Evolutionary conservation across 2,113 vertebrate species (phyloP), one percentile per base, ranked within the genome.

Genomic region (Galeopterus variegatus): DNA sequence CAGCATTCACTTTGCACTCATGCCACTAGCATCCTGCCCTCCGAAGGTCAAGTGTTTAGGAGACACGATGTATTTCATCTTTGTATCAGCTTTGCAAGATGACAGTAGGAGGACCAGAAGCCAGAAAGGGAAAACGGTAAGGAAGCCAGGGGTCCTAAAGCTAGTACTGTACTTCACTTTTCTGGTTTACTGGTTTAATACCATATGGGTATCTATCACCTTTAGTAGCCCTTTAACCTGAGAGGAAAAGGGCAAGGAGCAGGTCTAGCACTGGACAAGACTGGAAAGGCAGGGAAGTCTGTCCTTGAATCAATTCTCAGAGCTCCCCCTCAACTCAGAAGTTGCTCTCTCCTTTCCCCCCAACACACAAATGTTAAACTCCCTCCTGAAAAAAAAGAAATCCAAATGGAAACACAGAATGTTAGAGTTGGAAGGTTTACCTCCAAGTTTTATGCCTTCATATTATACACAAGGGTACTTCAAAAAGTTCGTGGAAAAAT

Each of bases 381-480:
- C 31, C 9, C 76, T 45, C 56, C 52, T 76, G 45, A 23, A 65
- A 60, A 81, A 72, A 88, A 89, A 82, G 75, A 67, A 60, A 54
- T 80, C 54, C 79, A 69, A 75, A 88, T 50, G 13, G 73, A 95
- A 95, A 94, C 58, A 88, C 60, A 88, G 72, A 94, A 82, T 82
- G 33, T 79, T 84, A 62, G 26, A 33, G 12, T 65, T 93, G 26
- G 36, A 93, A 85, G 82, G 62, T 96, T 76, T 77, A 28, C 52
- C 72, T 62, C n/a, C 10, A 56, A 69, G n/a, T 85, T 73, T 80
- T 86, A 93, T 79, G 54, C 7, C 24, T 18, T 97, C 86, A 45
- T 87, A 48, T 45, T 81, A 88, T 6, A 41, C 4, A 41, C 41
- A 41, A 41, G 41, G 41, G 41, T 41, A 41, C 41, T 41, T 41